phyloP scores from a whole-genome alignment of 1,140 invertebrate genomes.

The Leptonema lineaticorne region DNA sequence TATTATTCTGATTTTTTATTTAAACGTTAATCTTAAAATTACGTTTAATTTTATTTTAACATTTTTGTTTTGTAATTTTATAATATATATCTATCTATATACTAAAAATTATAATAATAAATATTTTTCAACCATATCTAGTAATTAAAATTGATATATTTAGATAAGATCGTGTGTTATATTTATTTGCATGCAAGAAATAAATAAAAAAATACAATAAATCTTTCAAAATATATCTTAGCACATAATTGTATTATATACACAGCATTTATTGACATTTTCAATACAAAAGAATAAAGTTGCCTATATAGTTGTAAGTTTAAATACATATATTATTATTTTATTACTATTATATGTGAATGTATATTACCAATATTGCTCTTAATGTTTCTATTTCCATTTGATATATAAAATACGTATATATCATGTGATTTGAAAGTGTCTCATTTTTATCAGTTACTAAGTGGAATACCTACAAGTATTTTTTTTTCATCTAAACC shows the following conservation, averaged over 20 bases:
- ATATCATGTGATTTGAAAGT: constrained; percentile 23
- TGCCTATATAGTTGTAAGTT: constrained; percentile 10
- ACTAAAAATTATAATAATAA: neutral
- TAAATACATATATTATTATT: constrained; percentile 2
- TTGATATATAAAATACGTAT: constrained; percentile 6
- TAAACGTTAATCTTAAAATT: too few species aligned
- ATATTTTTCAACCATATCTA: too few species aligned
- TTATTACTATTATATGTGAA: constrained; percentile 14
- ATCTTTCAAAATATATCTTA: too few species aligned
- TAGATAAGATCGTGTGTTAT: neutral
- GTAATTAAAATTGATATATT: too few species aligned
- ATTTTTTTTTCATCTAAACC: neutral
- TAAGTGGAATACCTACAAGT: neutral
- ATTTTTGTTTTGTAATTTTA: neutral
- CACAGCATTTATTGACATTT: constrained; percentile 1
- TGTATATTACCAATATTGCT: constrained; percentile 20
- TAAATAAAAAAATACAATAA: neutral
- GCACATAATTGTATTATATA: constrained; percentile 13
- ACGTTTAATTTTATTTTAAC: too few species aligned
- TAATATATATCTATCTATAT: neutral
- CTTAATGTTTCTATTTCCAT: constrained; percentile 24
- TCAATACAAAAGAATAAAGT: constrained; percentile 2
- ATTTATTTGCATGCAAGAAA: neutral
- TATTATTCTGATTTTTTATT: too few species aligned
- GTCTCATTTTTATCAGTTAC: constrained; percentile 13